These are phyloP conservation scores for Belgica antarctica DNA, from an alignment of 2,888 invertebrate genomes.

Conservation along the genomic window DNA sequence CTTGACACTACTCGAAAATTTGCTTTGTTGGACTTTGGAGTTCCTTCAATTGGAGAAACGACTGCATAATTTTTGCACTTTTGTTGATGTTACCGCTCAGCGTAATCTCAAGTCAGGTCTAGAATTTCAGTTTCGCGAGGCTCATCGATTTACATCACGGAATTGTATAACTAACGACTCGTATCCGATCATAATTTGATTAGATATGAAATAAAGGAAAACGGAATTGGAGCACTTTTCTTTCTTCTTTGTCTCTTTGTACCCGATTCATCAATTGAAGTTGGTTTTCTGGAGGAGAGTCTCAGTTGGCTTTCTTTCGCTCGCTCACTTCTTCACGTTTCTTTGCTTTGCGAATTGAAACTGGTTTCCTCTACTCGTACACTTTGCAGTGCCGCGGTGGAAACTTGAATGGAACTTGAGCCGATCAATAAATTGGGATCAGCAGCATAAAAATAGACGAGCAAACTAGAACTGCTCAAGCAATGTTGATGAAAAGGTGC, in stretches of 20 bases:
- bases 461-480: no score
- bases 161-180: no score
- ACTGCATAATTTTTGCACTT: no score
- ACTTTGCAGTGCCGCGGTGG: neutral
- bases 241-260: neutral
- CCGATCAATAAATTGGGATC: constrained; percentile 17
- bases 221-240: neutral
- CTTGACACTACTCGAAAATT: neutral
- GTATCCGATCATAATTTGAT: neutral
- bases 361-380: constrained; percentile 1
- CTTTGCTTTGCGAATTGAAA: constrained; percentile 11
- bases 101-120: no score
- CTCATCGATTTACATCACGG: no score
- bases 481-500: neutral
- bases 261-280: neutral
- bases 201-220: no score
- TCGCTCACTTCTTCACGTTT: neutral
- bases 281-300: neutral
- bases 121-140: no score
- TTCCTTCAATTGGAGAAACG: no score
- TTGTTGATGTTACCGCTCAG: no score
- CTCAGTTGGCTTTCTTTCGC: neutral
- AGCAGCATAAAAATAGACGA: neutral
- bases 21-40: no score
- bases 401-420: neutral